Evolutionary conservation across 2,113 vertebrate genomes (phyloP).

Genomic region (Lontra canadensis): DNA sequence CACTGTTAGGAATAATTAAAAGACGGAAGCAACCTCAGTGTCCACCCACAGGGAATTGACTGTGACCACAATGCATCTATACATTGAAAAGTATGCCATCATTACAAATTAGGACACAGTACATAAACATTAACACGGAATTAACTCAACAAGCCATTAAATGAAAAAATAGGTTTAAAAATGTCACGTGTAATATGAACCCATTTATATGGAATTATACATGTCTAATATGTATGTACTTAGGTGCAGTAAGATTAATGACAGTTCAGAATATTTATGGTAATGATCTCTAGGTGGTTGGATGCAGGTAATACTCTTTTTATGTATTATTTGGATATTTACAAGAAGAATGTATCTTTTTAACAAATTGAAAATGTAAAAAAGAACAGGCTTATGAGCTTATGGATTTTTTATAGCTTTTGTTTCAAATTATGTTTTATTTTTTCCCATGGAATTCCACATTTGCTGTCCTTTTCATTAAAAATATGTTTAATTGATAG

Average conservation of each 20-base stretch:
- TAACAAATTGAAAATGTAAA: background rate
- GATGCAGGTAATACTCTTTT: background rate
- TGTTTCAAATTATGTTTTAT: background rate
- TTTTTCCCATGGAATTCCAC: background rate
- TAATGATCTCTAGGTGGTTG: background rate
- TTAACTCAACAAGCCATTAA: background rate
- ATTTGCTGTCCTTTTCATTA: background rate
- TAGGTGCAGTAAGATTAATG: background rate
- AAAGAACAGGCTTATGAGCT: background rate
- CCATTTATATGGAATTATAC: background rate
- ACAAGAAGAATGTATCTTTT: background rate
- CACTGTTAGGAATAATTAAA: background rate
- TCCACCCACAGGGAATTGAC: background rate
- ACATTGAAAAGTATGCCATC: background rate
- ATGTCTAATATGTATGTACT: background rate
- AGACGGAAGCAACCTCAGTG: background rate
- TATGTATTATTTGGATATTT: background rate
- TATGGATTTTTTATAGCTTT: background rate
- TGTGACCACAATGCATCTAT: background rate
- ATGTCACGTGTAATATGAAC: background rate
- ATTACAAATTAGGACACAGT: background rate
- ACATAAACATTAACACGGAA: background rate
- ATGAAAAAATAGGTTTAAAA: background rate
- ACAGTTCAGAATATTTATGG: background rate
- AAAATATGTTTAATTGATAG: background rate